Conservation (phyloP, 2,797 vertebrate species). For the Falco concolor region DNA sequence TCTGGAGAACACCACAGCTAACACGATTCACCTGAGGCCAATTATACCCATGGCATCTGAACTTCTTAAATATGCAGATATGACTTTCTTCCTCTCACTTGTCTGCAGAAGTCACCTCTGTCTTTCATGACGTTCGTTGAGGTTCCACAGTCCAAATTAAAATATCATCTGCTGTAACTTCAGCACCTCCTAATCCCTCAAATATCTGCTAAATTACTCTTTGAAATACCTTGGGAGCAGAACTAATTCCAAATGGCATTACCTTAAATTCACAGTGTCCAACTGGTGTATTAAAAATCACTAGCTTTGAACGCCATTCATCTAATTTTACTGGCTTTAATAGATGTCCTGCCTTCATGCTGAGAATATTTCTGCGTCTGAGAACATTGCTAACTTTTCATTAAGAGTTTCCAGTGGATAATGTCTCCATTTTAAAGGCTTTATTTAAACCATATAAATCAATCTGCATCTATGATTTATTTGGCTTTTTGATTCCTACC, state of each 20-base stretch:
- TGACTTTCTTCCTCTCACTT: background rate
- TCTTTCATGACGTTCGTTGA: background rate
- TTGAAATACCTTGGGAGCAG: conserved; percentile 6
- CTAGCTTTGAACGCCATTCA: background rate
- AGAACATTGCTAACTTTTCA: conserved; percentile 18
- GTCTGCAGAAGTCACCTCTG: background rate
- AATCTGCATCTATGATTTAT: background rate
- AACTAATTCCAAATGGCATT: conserved; percentile 3
- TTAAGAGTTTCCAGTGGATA: background rate
- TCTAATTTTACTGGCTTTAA: conserved; percentile 6
- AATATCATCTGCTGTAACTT: background rate
- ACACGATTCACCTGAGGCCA: background rate
- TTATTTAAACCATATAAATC: conserved; percentile 2
- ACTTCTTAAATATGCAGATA: background rate
- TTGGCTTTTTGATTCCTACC: background rate
- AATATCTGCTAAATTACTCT: background rate
- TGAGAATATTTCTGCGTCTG: conserved; percentile 1
- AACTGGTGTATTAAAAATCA: background rate
- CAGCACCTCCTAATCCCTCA: background rate
- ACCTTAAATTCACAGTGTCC: background rate
- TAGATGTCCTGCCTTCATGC: background rate
- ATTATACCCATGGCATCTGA: background rate
- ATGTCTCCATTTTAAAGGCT: background rate
- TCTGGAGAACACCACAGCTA: background rate
- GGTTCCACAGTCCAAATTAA: background rate